Percentiles rank a stretch among this genome's conserved stretches.
Conservation (phyloP, 2,888 invertebrate species). For the Lithophane socia region DNA sequence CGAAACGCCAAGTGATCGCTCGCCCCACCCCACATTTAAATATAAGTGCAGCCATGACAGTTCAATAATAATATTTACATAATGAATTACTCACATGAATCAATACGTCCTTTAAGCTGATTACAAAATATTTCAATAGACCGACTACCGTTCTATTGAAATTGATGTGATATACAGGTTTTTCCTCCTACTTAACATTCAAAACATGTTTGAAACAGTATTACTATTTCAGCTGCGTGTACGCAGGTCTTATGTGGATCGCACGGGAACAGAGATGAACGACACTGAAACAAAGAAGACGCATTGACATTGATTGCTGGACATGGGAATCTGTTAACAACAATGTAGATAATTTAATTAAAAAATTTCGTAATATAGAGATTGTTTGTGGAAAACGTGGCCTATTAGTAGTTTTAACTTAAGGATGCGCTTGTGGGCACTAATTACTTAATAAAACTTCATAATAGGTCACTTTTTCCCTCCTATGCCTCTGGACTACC, state of each 20-base stretch:
- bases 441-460: not conserved
- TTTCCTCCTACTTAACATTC: constrained; percentile 55
- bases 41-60: constrained; percentile 3
- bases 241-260: constrained; percentile 47
- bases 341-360: not conserved
- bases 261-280: constrained; percentile 16
- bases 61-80: constrained; percentile 12
- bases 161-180: constrained; percentile 22
- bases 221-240: constrained; percentile 55
- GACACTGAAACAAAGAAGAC: constrained; percentile 21
- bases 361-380: not conserved
- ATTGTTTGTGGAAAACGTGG: not conserved
- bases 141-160: no score
- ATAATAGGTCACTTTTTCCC: not conserved
- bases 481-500: not conserved
- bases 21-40: not conserved
- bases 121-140: constrained; percentile 49
- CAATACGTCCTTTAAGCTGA: constrained; percentile 27
- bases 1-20: not conserved
- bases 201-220: constrained; percentile 11
- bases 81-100: constrained; percentile 16
- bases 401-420: no score
- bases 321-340: not conserved
- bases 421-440: not conserved
- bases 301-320: not conserved